Base-by-base conservation (phyloP, 2,797 vertebrate genomes). In the Podargus strigoides region DNA sequence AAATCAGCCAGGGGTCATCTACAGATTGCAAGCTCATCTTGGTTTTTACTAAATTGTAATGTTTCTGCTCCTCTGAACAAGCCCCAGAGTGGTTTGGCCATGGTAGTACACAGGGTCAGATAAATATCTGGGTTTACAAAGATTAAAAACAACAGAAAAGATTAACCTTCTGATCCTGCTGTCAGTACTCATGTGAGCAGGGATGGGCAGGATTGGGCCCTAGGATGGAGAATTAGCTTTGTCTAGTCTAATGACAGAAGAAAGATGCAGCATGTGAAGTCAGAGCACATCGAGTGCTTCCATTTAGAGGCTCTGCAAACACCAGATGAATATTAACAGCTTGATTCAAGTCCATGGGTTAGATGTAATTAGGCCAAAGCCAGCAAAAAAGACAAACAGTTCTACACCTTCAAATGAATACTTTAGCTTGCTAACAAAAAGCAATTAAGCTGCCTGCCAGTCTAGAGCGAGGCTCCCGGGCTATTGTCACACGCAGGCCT, bases 371-470 rank as follows among this genome's bases (percentile, higher is more conserved):
- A 97, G 96, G 70, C 58, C 69, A 90, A 95, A 93, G 93, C 84
- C 84, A 93, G 89, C 75, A 87, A 97, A 96, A 96, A 96, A 95
- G 89, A 96, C 93, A 95, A 93, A 91, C 87, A 93, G 93, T 95
- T 86, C 90, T 92, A 68, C 91, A 92, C 94, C 96, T 81, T 92
- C 84, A 78, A 81, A 93, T 89, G 81, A 94, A 77, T 83, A 82
- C 73, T 87, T 93, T 26, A 81, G 85, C 91, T 90, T 79, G 91
- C 90, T 97, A 77, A 88, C 89, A 95, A 91, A 87, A 93, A 94
- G 96, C 82, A 94, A 89, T 94, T 93, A 92, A 95, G 59, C 77
- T 83, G 58, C 78, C 87, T 94, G 87, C 59, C 91, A 85, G 77
- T 90, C 78, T 55, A 56, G 50, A 73, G 80, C 6, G 0, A 66